These are phyloP conservation scores for Lycodopsis pacificus DNA, from an alignment of 2,797 vertebrate species.

Conservation along the genomic window DNA sequence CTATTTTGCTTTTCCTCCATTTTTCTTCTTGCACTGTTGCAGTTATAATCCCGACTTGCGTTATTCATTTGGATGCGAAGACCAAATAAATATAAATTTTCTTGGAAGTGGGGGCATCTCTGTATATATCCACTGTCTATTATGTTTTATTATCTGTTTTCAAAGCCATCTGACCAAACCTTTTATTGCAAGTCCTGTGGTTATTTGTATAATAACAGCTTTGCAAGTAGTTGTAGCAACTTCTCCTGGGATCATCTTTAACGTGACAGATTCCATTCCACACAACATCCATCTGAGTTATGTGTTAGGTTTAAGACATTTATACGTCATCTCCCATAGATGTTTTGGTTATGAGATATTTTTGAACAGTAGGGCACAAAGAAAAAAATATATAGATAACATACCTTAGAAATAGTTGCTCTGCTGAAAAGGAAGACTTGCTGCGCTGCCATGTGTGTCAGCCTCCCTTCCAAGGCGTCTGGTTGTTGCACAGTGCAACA, in stretches of 20 bases:
- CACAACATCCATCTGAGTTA: background rate
- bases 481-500: conserved; percentile 28
- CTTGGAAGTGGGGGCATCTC: background rate
- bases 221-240: background rate
- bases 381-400: conserved; percentile 2
- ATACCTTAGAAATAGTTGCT: conserved; percentile 9
- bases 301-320: background rate
- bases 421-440: conserved; percentile 21
- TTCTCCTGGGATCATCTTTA: background rate
- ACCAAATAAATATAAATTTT: conserved; percentile 37
- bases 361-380: background rate
- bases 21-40: conserved; percentile 6
- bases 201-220: background rate
- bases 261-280: conserved; percentile 7
- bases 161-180: conserved; percentile 42
- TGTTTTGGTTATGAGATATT: background rate
- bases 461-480: conserved; percentile 38
- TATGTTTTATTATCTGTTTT: conserved; percentile 21
- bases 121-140: background rate
- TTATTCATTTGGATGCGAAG: conserved; percentile 36
- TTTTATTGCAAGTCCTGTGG: conserved; percentile 7
- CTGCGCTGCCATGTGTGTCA: conserved; percentile 12
- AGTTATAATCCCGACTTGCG: conserved; percentile 29
- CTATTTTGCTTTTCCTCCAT: background rate
- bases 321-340: background rate